A percentile compares a stretch with the other conserved stretches of the same genome.
These are phyloP conservation scores for Chrysemys picta DNA, from an alignment of 2,113 vertebrate genomes.

Conservation along the genomic window DNA sequence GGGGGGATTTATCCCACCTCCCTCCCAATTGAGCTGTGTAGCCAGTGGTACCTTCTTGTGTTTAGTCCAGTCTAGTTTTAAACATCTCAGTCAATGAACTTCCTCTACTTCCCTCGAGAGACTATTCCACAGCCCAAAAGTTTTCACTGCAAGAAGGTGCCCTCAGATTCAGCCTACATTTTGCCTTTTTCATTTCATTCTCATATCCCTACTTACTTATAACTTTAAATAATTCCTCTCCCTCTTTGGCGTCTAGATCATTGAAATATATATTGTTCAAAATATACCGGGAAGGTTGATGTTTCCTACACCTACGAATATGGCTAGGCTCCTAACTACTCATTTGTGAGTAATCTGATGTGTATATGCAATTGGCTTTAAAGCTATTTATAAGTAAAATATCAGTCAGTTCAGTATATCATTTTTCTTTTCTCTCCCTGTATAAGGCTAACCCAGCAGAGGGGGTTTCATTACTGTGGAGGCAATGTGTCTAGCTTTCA, in stretches of 20 bases:
- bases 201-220: neutral
- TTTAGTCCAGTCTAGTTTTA: neutral
- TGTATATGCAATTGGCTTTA: neutral
- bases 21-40: neutral
- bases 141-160: neutral
- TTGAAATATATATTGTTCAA: neutral
- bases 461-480: neutral
- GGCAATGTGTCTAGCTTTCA: neutral
- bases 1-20: neutral
- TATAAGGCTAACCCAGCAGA: neutral
- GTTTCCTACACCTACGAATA: neutral
- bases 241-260: neutral
- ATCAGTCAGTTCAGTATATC: rapidly evolving
- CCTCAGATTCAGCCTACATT: neutral
- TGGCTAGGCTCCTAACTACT: neutral
- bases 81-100: neutral
- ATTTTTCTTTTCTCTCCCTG: neutral
- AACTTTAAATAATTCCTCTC: neutral
- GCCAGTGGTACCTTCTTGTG: neutral
- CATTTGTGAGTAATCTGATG: neutral
- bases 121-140: neutral
- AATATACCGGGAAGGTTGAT: neutral
- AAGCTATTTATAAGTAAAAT: neutral
- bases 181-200: neutral
- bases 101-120: neutral